Evolutionary conservation across 2,113 vertebrate species (phyloP), one percentile per base, ranked within the genome.

Genomic region (Alosa alosa): DNA sequence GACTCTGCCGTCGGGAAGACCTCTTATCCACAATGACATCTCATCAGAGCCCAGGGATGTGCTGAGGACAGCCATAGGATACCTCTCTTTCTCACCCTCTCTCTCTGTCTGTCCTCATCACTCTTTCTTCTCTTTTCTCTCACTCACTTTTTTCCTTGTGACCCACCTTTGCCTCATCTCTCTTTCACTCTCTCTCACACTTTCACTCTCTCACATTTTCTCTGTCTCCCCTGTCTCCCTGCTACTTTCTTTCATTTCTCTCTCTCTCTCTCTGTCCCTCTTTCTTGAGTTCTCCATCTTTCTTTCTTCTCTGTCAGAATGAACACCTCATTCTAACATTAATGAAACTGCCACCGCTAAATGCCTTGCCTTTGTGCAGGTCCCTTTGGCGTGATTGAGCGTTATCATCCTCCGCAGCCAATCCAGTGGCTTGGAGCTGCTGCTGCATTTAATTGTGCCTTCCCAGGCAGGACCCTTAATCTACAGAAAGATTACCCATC

Each of bases 1-100:
- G 50, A 41, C n/a, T 64, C 81, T 20, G 10, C 60, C n/a, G 82
- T 47, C 9, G 8, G 60, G 78, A 81, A 57, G 85, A 39, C 55
- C 39, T 81, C 44, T 68, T 84, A 88, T 13, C 31, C 18, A 81
- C 45, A 84, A 64, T 87, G 84, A 50, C 81, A 87, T 82, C 60
- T 83, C 82, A 88, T 86, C 85, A 85, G 81, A 83, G 45, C 82
- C 57, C 31, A 44, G 85, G 31, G 82, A 86, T 9, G n/a, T 47
- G 46, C 50, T 68, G 52, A 39, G 64, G 49, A 46, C 57, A 49
- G 82, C 82, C 81, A 57, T 46, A 49, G 31, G 13, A n/a, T 18
- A 17, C 10, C 81, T 85, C 49, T 82, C 41, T n/a, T 68, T 55
- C 55, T 78, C 64, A 7, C n/a, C 31, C 6, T 72, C 64, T 72